These are phyloP conservation scores for Leptinotarsa rubiginosa DNA, from an alignment of 2,888 invertebrate genomes.

Conservation along the genomic window DNA sequence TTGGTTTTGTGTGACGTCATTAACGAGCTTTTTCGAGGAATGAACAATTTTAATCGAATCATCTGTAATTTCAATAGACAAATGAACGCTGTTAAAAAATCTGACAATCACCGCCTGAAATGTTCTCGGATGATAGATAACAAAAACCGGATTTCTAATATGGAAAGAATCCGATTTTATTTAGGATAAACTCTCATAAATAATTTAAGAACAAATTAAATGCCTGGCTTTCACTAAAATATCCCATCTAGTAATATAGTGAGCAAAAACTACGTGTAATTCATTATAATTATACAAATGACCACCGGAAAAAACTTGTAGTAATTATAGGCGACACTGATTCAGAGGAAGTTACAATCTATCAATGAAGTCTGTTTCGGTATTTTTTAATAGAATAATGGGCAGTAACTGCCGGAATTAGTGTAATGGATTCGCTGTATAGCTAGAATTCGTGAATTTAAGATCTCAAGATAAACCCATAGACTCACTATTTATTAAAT, in stretches of 20 bases:
- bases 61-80: conserved; percentile 47
- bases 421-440: background rate
- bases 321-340: conserved; percentile 30
- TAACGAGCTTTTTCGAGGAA: conserved; percentile 27
- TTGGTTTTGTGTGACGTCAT: conserved; percentile 12
- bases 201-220: conserved; percentile 47
- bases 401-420: conserved; percentile 3
- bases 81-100: conserved; percentile 49
- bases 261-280: conserved; percentile 29
- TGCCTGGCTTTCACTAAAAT: conserved; percentile 33
- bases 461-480: background rate
- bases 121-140: conserved; percentile 43
- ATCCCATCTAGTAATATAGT: conserved; percentile 28
- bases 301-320: conserved; percentile 31
- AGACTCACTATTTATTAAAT: background rate
- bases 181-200: conserved; percentile 49
- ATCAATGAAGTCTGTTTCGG: conserved; percentile 20
- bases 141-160: conserved; percentile 48
- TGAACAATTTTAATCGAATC: conserved; percentile 46
- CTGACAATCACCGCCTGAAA: conserved; percentile 47
- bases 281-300: conserved; percentile 29
- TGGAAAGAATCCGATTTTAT: conserved; percentile 48
- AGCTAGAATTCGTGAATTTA: background rate
- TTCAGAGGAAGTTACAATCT: conserved; percentile 26
- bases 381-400: conserved; percentile 15